Conservation (phyloP, 1,140 invertebrate species). For the Mactra quadrangularis region DNA sequence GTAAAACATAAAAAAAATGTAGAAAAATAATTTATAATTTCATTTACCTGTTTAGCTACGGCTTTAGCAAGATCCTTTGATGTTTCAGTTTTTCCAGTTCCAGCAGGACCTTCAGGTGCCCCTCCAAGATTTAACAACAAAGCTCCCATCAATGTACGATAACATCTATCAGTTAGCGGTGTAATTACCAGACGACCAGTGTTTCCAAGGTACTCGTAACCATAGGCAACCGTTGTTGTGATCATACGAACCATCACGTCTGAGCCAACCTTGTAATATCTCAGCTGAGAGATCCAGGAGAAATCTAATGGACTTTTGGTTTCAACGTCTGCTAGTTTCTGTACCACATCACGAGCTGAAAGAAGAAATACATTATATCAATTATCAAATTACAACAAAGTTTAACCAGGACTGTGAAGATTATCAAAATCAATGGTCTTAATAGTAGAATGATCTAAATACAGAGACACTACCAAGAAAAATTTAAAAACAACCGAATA, state of each 20-base stretch:
- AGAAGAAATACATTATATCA: too few relatives aligned
- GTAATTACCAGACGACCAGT: conserved; percentile 82
- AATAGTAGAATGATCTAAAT: too few relatives aligned
- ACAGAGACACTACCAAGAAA: too few relatives aligned
- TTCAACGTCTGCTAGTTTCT: conserved; percentile 72
- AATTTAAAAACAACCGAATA: too few relatives aligned
- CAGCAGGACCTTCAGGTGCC: conserved; percentile 84
- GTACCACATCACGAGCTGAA: conserved; percentile 91
- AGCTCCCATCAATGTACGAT: conserved; percentile 84
- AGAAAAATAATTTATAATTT: too few relatives aligned
- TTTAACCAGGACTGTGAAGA: too few relatives aligned
- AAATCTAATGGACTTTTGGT: conserved; percentile 79
- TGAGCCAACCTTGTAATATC: conserved; percentile 80
- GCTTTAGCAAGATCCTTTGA: conserved; percentile 84
- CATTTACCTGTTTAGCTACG: conserved; percentile 83
- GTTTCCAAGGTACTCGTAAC: conserved; percentile 83
- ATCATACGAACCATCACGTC: conserved; percentile 81
- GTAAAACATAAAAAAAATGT: too few relatives aligned
- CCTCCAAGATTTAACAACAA: conserved; percentile 83
- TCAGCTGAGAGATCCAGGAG: conserved; percentile 83
- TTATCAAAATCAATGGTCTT: too few relatives aligned
- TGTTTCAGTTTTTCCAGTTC: conserved; percentile 84
- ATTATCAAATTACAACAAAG: too few relatives aligned
- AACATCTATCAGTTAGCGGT: conserved; percentile 83
- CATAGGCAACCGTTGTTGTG: conserved; percentile 82